A percentile compares a stretch with the other conserved stretches of the same genome.
phyloP scores from a whole-genome alignment of 2,113 vertebrate genomes.

The Callionymus lyra region DNA sequence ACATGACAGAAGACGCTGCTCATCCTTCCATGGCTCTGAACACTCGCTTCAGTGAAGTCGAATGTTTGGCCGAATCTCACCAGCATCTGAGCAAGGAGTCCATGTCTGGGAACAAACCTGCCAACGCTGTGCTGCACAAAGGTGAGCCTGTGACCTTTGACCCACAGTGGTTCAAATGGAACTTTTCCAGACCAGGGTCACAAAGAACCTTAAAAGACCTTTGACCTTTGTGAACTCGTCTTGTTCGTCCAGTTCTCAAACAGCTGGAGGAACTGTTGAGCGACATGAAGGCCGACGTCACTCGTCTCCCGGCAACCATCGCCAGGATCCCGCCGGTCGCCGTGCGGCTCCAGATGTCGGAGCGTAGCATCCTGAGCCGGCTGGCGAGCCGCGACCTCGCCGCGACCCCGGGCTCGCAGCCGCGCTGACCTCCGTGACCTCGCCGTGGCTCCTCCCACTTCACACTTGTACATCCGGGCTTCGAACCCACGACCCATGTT shows the following conservation, averaged over 20 bases:
- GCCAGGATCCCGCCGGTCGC: constrained; percentile 93
- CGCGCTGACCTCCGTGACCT: constrained; percentile 72
- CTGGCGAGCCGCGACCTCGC: constrained; percentile 88
- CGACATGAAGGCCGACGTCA: constrained; percentile 98
- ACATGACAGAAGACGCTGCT: constrained; percentile 94
- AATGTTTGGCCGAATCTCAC: constrained; percentile 94
- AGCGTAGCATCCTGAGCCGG: constrained; percentile 94
- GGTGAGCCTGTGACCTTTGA: too few species aligned
- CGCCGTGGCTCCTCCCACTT: constrained; percentile 58
- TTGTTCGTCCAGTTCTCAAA: constrained; percentile 78
- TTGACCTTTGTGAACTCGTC: too few species aligned
- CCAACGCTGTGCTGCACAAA: constrained; percentile 97
- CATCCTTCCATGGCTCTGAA: constrained; percentile 98
- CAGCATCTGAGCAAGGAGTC: constrained; percentile 98
- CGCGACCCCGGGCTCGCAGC: constrained; percentile 56
- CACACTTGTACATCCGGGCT: constrained; percentile 44
- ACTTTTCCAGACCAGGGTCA: background rate
- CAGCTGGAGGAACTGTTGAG: constrained; percentile 96
- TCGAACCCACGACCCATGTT: constrained; percentile 25
- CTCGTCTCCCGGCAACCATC: constrained; percentile 89
- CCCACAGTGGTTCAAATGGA: too few species aligned
- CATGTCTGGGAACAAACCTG: constrained; percentile 96
- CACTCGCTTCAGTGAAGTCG: constrained; percentile 93
- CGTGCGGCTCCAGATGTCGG: constrained; percentile 93
- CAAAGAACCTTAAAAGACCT: background rate